Evolutionary conservation across 2,888 invertebrate genomes (phyloP), one percentile per base, ranked within the genome.

Genomic region (Euspilapteryx auroguttella): DNA sequence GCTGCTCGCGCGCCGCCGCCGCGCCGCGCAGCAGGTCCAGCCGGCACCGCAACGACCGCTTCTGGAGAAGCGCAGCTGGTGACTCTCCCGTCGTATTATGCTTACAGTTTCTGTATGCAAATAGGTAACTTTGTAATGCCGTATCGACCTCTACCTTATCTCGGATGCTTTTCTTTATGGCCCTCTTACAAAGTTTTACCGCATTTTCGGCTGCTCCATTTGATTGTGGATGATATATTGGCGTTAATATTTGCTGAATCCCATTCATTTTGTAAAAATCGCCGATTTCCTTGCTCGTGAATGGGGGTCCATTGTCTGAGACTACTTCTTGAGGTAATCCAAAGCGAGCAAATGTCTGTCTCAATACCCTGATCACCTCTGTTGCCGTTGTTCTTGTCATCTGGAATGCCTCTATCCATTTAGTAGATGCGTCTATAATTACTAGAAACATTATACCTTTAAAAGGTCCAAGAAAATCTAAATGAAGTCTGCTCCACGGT

Each of bases 301-400:
- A 28, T 3, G 28, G 28, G 3, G 23, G 28, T 2, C 28, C 28
- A 17, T 28, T 28, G 10, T 28, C 28, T 14, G 23, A 10, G 4
- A 28, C 28, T 7, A 28, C 9, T n/a, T 28, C 14, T n/a, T 6
- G 5, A 4, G 15, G 15, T 10, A 28, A 14, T 3, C 28, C 28
- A 12, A 22, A 28, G 3, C 24, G 14, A 5, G 23, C 11, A n/a
- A 22, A 28, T 13, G n/a, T 4, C 7, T 28, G 14, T 3, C 23
- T 3, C 12, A 28, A 15, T 10, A 12, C 23, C 2, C 9, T 15
- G 4, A 28, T 23, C 2, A 15, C 15, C 3, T n/a, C 4, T 13
- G 4, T 7, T 10, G 28, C 28, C 3, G 8, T 14, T 3, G 24
- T 23, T 4, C 15, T 22, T 2, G 3, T 2, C 23, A 28, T 23